Percentiles rank a stretch among this genome's conserved stretches.
phyloP scores from a whole-genome alignment of 2,113 vertebrate species.

The Kryptolebias marmoratus region DNA sequence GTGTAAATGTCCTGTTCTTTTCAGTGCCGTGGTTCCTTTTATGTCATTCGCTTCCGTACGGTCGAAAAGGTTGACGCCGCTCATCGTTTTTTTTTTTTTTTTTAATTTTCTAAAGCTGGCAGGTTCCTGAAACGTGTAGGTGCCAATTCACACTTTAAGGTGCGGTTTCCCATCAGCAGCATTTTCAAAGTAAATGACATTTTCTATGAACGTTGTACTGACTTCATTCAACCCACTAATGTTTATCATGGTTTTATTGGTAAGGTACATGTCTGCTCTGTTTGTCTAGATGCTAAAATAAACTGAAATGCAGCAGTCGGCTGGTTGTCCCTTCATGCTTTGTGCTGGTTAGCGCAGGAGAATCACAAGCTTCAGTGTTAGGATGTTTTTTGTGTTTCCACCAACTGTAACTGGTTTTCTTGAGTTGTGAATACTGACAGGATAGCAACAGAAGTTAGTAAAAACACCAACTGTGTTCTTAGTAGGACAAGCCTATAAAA shows the following conservation, averaged over 20 bases:
- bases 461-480: too few species aligned
- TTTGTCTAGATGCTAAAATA: constrained; percentile 65
- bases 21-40: constrained; percentile 46
- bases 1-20: constrained; percentile 38
- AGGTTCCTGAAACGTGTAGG: constrained; percentile 64
- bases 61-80: constrained; percentile 1
- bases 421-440: too few species aligned
- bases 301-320: constrained; percentile 44
- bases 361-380: too few species aligned
- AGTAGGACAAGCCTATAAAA: too few species aligned
- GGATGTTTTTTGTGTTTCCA: too few species aligned
- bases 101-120: constrained; percentile 32
- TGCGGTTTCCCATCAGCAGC: constrained; percentile 39
- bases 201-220: constrained; percentile 37
- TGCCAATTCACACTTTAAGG: constrained; percentile 65
- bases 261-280: constrained; percentile 22
- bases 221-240: constrained; percentile 32
- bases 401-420: too few species aligned
- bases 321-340: background rate
- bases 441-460: too few species aligned
- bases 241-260: constrained; percentile 43
- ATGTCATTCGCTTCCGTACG: constrained; percentile 4
- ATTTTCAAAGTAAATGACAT: constrained; percentile 34
- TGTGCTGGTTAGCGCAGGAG: too few species aligned
- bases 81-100: constrained; percentile 33